phyloP scores from a whole-genome alignment of 1,140 invertebrate genomes.

The Drosophila quadrilineata region DNA sequence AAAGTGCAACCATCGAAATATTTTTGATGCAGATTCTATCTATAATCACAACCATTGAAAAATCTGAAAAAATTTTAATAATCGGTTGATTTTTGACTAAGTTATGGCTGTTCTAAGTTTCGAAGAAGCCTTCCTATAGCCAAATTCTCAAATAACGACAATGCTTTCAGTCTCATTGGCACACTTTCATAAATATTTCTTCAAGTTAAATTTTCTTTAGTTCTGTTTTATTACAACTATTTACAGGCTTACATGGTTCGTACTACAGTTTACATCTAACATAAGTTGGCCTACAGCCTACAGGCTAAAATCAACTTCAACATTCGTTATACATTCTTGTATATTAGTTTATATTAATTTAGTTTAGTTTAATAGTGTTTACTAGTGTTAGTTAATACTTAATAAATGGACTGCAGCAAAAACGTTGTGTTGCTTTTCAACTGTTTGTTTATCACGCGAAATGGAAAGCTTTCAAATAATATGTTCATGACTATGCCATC shows the following conservation, averaged over 20 bases:
- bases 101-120: no score
- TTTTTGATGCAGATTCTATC: no score
- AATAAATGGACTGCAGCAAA: constrained; percentile 52
- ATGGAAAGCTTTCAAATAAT: constrained; percentile 75
- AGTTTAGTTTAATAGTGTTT: constrained; percentile 19
- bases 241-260: constrained; percentile 64
- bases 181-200: neutral
- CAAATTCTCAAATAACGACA: no score
- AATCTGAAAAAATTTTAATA: no score
- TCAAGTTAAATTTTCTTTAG: neutral
- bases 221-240: constrained; percentile 70
- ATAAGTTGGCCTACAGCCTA: constrained; percentile 22
- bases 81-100: no score
- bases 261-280: constrained; percentile 50
- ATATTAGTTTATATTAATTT: constrained; percentile 13
- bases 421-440: constrained; percentile 49
- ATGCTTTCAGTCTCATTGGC: no score
- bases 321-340: constrained; percentile 2
- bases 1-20: no score
- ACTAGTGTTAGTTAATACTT: constrained; percentile 69
- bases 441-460: constrained; percentile 73
- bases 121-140: no score
- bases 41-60: no score
- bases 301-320: constrained; percentile 31
- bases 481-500: constrained; percentile 50